Evolutionary conservation across 2,888 invertebrate species (phyloP), one percentile per base, ranked within the genome.

Genomic region (Monopis laevigella): DNA sequence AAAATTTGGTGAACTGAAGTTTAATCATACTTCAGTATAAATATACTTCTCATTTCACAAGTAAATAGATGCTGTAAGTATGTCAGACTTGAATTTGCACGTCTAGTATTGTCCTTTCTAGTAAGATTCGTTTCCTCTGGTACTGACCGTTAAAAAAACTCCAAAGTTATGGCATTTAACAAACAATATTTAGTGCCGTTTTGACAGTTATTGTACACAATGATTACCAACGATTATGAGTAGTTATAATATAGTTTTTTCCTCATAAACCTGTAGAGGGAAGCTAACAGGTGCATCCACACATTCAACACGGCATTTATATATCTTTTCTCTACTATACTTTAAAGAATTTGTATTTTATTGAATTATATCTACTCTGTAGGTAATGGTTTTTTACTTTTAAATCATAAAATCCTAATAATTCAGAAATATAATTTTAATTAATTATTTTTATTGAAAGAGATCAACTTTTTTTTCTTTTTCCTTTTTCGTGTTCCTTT

Each of bases 181-280:
- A 73, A 73, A 80, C 72, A 75, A 77, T 75, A 75, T 78, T 80
- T 78, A 75, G 72, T 74, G 65, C 62, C 69, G 62, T 69, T 72
- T 72, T 69, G 78, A 78, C 77, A 75, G 73, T 78, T 78, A 78
- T 74, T 66, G 67, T 65, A 66, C 65, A 60, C 74, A 69, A 77
- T 74, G 72, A 74, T 77, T 69, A 68, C 64, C 58, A 65, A 59
- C 64, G 65, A 70, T 74, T 70, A 70, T 65, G 56, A 59, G 28
- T 54, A 54, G 64, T 59, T 64, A 60, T 62, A 60, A 62, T 56
- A 55, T 59, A 54, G 62, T 63, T 65, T 71, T 40, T 41, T 71
- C 62, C 53, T 49, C 49, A 44, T 21, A 36, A 40, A 10, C 30
- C 40, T n/a, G 3, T 8, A 21, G 13, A 21, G 36, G 34, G 34